Conservation (phyloP, 1,140 invertebrate genomes). For the Leguminivora glycinivorella region DNA sequence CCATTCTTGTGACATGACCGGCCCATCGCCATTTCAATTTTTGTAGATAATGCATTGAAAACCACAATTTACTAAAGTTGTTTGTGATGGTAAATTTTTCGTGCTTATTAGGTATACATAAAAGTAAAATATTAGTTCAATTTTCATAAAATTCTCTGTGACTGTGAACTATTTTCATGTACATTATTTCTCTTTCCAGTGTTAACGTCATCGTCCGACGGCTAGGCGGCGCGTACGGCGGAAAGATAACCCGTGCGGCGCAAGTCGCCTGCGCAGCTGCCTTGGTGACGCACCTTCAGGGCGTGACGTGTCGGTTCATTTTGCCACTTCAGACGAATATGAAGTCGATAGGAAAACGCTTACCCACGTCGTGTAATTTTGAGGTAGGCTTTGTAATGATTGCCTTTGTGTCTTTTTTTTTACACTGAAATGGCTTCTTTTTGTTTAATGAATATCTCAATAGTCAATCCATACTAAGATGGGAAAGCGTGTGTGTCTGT, state of each 20-base stretch:
- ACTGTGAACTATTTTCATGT: background rate
- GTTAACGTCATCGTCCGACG: constrained; percentile 62
- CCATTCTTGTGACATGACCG: too few relatives aligned
- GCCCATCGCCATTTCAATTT: too few relatives aligned
- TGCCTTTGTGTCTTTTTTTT: too few relatives aligned
- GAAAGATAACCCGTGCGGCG: constrained; percentile 55
- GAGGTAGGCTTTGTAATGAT: constrained; percentile 70
- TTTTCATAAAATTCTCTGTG: background rate
- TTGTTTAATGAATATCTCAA: too few relatives aligned
- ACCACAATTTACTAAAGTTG: too few relatives aligned
- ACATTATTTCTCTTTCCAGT: constrained; percentile 44
- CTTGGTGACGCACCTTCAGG: constrained; percentile 51
- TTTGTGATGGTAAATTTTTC: too few relatives aligned
- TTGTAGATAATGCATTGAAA: too few relatives aligned
- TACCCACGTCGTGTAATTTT: constrained; percentile 80
- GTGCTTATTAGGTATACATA: too few relatives aligned
- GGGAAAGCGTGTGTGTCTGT: too few relatives aligned
- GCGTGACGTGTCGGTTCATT: constrained; percentile 61
- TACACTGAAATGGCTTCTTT: too few relatives aligned
- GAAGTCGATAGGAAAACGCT: constrained; percentile 82
- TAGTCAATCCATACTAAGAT: too few relatives aligned
- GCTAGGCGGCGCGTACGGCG: constrained; percentile 64
- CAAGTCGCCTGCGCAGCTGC: constrained; percentile 60
- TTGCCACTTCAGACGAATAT: constrained; percentile 83
- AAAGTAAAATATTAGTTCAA: too few relatives aligned